Conservation (phyloP, 2,113 vertebrate species). For the Neogobius melanostomus region DNA sequence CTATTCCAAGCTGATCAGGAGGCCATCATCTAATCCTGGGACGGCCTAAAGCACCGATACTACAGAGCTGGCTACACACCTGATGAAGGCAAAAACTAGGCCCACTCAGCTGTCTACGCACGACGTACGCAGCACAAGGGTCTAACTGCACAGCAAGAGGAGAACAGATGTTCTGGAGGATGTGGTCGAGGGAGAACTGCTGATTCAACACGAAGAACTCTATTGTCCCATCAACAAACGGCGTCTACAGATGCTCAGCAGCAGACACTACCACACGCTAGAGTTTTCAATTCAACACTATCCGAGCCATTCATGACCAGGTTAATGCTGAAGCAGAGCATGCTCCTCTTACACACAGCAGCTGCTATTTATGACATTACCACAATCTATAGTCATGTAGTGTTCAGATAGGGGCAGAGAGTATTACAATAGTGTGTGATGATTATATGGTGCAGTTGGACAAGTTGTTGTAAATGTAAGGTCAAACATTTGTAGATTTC, state of each 20-base stretch:
- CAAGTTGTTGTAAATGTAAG: no score
- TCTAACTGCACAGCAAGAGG: constrained; percentile 17
- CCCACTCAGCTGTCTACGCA: neutral
- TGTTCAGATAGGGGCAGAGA: neutral
- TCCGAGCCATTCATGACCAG: neutral
- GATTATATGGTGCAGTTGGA: no score
- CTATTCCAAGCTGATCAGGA: no score
- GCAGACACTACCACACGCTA: neutral
- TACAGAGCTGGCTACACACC: neutral
- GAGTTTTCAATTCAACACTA: neutral
- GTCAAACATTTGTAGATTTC: no score
- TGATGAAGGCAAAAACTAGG: neutral
- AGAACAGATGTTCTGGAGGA: constrained; percentile 45
- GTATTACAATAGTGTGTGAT: no score
- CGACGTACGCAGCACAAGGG: constrained; percentile 26
- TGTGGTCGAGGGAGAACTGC: constrained; percentile 24
- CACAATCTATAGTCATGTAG: neutral
- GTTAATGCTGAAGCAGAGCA: constrained; percentile 25
- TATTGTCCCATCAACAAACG: constrained; percentile 5
- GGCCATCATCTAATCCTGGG: neutral
- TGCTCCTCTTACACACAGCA: neutral
- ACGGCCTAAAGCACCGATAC: neutral
- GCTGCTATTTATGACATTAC: neutral
- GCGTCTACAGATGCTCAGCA: constrained; percentile 26
- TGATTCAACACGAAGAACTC: constrained; percentile 15